A percentile compares a stretch with the other conserved stretches of the same genome.
phyloP scores from a whole-genome alignment of 2,797 vertebrate genomes.

The Urosaurus nigricauda region DNA sequence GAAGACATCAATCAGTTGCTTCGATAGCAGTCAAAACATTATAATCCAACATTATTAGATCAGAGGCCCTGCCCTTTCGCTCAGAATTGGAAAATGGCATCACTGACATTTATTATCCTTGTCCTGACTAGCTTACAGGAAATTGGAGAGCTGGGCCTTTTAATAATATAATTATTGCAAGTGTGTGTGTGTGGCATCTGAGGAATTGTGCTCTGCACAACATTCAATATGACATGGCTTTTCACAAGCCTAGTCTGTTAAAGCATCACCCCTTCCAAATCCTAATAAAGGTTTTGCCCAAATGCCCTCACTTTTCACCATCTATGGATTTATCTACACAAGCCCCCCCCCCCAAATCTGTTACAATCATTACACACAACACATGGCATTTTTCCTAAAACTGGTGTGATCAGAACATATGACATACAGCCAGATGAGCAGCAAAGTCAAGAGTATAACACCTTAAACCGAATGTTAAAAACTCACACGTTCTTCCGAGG shows the following conservation, averaged over 20 bases:
- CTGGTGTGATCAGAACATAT: too few species aligned
- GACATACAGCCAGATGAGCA: too few species aligned
- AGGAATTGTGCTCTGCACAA: constrained; percentile 10
- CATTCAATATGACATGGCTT: background rate
- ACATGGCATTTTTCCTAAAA: too few species aligned
- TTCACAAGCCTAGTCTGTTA: constrained; percentile 19
- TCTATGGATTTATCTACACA: background rate
- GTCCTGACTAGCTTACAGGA: constrained; percentile 44
- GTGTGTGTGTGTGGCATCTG: background rate
- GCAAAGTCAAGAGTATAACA: too few species aligned
- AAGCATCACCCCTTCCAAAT: constrained; percentile 3
- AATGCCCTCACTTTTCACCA: background rate
- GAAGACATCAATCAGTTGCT: constrained; percentile 53
- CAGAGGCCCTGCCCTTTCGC: constrained; percentile 27
- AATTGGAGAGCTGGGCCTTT: constrained; percentile 28
- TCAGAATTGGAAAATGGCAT: constrained; percentile 35
- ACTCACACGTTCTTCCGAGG: too few species aligned
- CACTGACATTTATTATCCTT: constrained; percentile 1
- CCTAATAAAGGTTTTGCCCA: background rate
- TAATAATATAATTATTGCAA: constrained; percentile 27
- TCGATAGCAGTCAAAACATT: constrained; percentile 60
- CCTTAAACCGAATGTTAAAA: too few species aligned
- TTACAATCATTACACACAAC: too few species aligned
- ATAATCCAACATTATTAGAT: constrained; percentile 35
- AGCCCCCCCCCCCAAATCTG: too few species aligned